These are phyloP conservation scores for Lasioglossum morio DNA, from an alignment of 2,888 invertebrate species.

Conservation along the genomic window DNA sequence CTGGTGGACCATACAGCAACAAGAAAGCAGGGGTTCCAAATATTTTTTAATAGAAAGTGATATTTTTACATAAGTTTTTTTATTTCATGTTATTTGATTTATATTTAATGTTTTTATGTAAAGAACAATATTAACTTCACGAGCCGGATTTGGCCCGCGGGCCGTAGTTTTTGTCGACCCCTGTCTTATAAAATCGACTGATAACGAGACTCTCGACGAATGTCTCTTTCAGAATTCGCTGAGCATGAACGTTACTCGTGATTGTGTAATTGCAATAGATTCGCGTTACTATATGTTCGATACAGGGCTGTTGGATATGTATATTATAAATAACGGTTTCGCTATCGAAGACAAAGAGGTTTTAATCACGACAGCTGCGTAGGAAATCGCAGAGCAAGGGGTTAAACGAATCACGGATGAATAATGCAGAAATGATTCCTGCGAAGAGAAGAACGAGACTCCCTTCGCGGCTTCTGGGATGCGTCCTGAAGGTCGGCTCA, in stretches of 20 bases:
- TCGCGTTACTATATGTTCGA: background rate
- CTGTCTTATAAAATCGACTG: too few relatives aligned
- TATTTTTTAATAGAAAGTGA: too few relatives aligned
- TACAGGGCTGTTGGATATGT: background rate
- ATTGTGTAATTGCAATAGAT: background rate
- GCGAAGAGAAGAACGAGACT: background rate
- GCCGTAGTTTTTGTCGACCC: too few relatives aligned
- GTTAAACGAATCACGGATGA: background rate
- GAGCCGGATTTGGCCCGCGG: too few relatives aligned
- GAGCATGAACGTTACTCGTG: background rate
- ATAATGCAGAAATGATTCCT: slow-evolving; percentile 6
- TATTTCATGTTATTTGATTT: too few relatives aligned
- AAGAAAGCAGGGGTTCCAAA: too few relatives aligned
- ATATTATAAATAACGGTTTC: background rate
- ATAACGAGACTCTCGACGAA: background rate
- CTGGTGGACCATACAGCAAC: too few relatives aligned
- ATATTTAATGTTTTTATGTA: too few relatives aligned
- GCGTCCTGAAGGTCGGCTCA: slow-evolving; percentile 5
- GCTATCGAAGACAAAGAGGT: background rate
- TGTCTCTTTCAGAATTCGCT: background rate
- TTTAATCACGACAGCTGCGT: background rate
- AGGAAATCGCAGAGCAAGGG: background rate
- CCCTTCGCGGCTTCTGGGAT: background rate
- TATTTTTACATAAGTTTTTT: too few relatives aligned
- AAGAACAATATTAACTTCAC: too few relatives aligned